These are phyloP conservation scores for Mongoloraphidia duomilia DNA, from an alignment of 2,888 invertebrate genomes.

Conservation along the genomic window DNA sequence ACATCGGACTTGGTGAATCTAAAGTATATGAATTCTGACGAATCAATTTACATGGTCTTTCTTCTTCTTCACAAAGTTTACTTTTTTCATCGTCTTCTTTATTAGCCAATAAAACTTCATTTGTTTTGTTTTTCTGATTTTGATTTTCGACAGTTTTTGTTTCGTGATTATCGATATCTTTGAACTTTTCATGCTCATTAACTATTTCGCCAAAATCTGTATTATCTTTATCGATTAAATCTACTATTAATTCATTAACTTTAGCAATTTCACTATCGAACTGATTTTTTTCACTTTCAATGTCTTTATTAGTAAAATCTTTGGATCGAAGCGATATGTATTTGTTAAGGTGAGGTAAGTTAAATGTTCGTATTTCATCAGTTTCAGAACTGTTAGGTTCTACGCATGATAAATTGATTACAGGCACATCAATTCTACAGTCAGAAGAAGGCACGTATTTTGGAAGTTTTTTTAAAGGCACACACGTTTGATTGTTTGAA, in stretches of 20 bases:
- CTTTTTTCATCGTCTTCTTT: not conserved
- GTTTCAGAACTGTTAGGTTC: no score
- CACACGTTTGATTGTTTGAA: not conserved
- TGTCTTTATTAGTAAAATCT: no score
- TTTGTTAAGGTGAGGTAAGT: no score
- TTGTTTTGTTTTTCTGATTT: constrained; percentile 14
- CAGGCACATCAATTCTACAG: not conserved
- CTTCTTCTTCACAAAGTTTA: constrained; percentile 18
- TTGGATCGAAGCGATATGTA: no score
- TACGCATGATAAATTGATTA: no score
- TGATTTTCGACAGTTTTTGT: constrained; percentile 18
- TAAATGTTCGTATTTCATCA: no score
- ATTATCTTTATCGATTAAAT: no score
- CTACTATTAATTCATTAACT: no score
- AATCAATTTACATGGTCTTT: constrained; percentile 34
- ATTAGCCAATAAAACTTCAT: no score
- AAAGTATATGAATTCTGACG: constrained; percentile 68
- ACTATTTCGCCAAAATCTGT: not conserved
- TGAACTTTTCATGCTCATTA: constrained; percentile 1
- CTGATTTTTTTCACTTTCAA: no score
- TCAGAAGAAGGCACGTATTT: constrained; percentile 11
- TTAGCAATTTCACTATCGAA: no score
- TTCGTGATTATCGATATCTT: constrained; percentile 6
- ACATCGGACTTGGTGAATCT: constrained; percentile 59
- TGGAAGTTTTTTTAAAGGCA: not conserved